These are phyloP conservation scores for Phengaris arion DNA, from an alignment of 2,888 invertebrate genomes.

Conservation along the genomic window DNA sequence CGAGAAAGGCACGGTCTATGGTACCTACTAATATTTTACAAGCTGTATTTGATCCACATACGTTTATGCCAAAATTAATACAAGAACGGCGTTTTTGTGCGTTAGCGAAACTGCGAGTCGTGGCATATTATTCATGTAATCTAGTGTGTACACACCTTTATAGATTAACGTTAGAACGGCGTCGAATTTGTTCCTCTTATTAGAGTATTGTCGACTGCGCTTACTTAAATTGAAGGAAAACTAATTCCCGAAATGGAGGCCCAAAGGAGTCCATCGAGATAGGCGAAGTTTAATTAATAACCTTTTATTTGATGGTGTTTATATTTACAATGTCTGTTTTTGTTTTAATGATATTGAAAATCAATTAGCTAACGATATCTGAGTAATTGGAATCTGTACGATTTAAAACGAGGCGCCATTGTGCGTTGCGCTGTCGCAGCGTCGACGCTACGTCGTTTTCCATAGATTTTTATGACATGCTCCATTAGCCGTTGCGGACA, in stretches of 20 bases:
- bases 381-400: conserved; percentile 3
- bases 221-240: conserved; percentile 72
- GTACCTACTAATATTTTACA: no score
- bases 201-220: conserved; percentile 52
- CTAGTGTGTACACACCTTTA: neutral
- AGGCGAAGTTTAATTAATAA: conserved; percentile 46
- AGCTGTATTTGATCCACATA: no score
- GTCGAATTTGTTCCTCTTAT: conserved; percentile 45
- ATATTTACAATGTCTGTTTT: conserved; percentile 17
- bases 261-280: conserved; percentile 39
- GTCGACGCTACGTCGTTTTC: no score
- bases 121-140: no score
- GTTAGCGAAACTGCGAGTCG: no score
- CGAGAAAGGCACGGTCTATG: no score
- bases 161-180: conserved; percentile 12
- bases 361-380: conserved; percentile 27
- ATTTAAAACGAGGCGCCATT: neutral
- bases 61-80: no score
- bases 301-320: conserved; percentile 37
- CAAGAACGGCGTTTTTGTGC: no score
- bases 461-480: no score
- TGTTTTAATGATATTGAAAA: conserved; percentile 24
- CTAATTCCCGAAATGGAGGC: conserved; percentile 66
- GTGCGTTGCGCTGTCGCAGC: no score
- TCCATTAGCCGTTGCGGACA: no score